A percentile compares a stretch with the other conserved stretches of the same genome.
These are phyloP conservation scores for Thecocarcelia acutangulata DNA, from an alignment of 2,888 invertebrate genomes.

Conservation along the genomic window DNA sequence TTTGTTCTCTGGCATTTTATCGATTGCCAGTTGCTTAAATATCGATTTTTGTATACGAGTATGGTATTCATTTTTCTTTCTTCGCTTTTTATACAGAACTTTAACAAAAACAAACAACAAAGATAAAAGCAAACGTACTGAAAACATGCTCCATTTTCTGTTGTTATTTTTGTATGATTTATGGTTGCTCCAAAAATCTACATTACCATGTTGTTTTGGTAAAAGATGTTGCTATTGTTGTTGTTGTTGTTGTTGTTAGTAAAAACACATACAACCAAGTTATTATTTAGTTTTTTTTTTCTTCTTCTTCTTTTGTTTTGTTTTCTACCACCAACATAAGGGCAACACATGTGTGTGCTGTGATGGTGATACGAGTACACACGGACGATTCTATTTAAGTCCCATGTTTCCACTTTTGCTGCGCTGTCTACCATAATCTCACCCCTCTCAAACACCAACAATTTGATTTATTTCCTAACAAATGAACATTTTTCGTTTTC, in stretches of 20 bases:
- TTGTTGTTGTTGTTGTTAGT: constrained; percentile 23
- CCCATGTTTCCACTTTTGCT: neutral
- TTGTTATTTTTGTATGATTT: constrained; percentile 65
- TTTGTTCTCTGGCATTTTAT: constrained; percentile 1
- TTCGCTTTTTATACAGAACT: neutral
- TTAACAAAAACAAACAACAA: constrained; percentile 27
- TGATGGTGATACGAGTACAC: neutral
- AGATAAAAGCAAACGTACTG: constrained; percentile 13
- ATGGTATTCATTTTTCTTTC: neutral
- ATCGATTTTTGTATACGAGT: constrained; percentile 44
- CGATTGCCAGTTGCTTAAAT: constrained; percentile 40
- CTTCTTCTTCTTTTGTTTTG: too few relatives aligned
- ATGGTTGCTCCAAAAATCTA: constrained; percentile 68
- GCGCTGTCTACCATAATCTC: neutral
- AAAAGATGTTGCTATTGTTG: constrained; percentile 16
- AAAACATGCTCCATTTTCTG: constrained; percentile 68
- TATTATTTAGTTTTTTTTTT: neutral
- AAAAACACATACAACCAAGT: constrained; percentile 25
- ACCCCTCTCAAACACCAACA: constrained; percentile 43
- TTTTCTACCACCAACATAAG: constrained; percentile 52
- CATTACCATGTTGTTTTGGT: constrained; percentile 62
- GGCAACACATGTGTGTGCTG: constrained; percentile 57
- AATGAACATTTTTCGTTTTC: constrained; percentile 25
- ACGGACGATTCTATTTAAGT: constrained; percentile 30
- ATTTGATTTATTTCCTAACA: constrained; percentile 52